A percentile compares a stretch with the other conserved stretches of the same genome.
These are phyloP conservation scores for Electrophaes corylata DNA, from an alignment of 2,888 invertebrate genomes.

Conservation along the genomic window DNA sequence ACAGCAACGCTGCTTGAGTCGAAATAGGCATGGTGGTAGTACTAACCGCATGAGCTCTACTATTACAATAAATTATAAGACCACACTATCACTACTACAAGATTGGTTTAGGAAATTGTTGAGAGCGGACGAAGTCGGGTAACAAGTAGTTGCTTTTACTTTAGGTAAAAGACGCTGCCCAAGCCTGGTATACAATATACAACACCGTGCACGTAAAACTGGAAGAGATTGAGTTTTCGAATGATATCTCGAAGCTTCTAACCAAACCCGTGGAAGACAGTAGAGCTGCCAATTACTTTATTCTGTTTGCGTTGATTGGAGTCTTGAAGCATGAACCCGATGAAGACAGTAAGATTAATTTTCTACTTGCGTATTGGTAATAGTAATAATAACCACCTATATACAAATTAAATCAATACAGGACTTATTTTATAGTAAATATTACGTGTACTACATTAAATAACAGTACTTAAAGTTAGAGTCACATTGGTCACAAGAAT, in stretches of 20 bases:
- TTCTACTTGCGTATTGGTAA: background rate
- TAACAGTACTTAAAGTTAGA: too few relatives aligned
- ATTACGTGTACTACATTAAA: too few relatives aligned
- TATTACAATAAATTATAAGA: too few relatives aligned
- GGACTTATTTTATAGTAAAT: too few relatives aligned
- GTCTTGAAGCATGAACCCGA: constrained; percentile 51
- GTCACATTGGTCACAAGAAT: too few relatives aligned
- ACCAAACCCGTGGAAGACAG: constrained; percentile 19
- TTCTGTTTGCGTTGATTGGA: constrained; percentile 48
- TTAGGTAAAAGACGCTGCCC: constrained; percentile 52
- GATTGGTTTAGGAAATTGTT: too few relatives aligned
- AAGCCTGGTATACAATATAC: constrained; percentile 57
- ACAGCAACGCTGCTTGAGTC: too few relatives aligned
- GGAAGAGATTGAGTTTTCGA: constrained; percentile 34
- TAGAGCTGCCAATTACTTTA: constrained; percentile 40
- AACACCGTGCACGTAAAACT: constrained; percentile 40
- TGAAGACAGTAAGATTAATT: constrained; percentile 48
- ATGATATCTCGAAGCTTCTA: constrained; percentile 39
- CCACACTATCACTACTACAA: too few relatives aligned
- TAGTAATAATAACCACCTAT: background rate
- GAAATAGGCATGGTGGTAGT: too few relatives aligned
- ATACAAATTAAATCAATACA: too few relatives aligned
- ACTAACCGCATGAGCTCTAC: too few relatives aligned
- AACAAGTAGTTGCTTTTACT: background rate
- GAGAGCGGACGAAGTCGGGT: background rate